Base-by-base conservation (phyloP, 2,113 vertebrate species). In the Chiloscyllium plagiosum region DNA sequence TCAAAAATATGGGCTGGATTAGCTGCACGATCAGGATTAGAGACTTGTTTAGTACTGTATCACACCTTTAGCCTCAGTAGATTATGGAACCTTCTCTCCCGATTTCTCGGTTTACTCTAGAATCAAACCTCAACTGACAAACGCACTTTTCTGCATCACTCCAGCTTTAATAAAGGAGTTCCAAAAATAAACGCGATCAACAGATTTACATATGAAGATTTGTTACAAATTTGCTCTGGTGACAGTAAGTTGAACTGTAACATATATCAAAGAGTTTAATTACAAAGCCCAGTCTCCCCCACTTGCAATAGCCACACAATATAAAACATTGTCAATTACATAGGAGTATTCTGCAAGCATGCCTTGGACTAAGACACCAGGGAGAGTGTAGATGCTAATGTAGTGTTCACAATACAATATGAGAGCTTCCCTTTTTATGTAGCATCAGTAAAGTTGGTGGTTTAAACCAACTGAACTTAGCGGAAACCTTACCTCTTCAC, bases 401-500 rank as follows among this genome's bases (percentile, higher is more conserved):
- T 50, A 26, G 6, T 70, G 66, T 70, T 70, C 20, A 42, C 22
- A 47, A 50, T 22, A 70, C 22, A n/a, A 24, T 4, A 70, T 70
- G 26, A 72, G 93, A 94, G 42, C 4, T 50, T 95, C 20, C 1
- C 70, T 61, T n/a, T 47, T 70, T 68, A 95, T 65, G 37, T 13
- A 37, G 22, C 66, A 37, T n/a, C 47, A 89, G 8, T 89, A 89
- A 89, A 89, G 86, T 56, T 89, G 37, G 22, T 47, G 42, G 42
- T 70, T 72, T 72, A 95, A 93, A 93, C 29, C 61, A 93, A 66
- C 33, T 20, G n/a, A 93, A 95, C 37, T 94, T 26, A 70, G 72
- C 29, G 24, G 86, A 47, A 95, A 95, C 70, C 93, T 70, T 95
- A 95, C 93, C 93, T 95, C 93, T 37, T 70, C 68, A 72, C 66